Percentiles rank a stretch among this genome's conserved stretches.
Conservation (phyloP, 2,888 invertebrate genomes). For the Drosophila eohydei region DNA sequence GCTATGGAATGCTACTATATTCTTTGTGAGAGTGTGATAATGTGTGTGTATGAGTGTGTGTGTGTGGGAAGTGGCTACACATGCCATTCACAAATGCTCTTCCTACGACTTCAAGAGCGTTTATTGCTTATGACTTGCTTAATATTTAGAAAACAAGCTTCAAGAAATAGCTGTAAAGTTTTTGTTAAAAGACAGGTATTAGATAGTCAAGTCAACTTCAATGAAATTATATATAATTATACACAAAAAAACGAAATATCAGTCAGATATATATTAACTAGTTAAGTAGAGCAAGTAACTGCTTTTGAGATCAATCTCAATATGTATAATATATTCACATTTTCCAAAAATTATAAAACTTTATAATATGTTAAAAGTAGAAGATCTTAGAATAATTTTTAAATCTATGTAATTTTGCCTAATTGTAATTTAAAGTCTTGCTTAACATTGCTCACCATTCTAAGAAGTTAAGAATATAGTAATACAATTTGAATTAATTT, state of each 20-base stretch:
- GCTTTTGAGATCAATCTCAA: no score
- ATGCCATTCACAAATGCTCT: conserved; percentile 39
- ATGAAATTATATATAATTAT: conserved; percentile 7
- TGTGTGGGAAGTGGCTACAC: conserved; percentile 41
- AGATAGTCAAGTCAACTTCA: neutral
- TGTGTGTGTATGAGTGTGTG: neutral
- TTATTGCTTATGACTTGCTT: conserved; percentile 37
- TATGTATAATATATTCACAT: no score
- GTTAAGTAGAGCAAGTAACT: neutral
- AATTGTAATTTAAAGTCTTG: neutral
- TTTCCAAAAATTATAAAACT: no score
- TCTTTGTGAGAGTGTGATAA: conserved; percentile 1
- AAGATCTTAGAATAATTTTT: no score
- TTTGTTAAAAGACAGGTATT: neutral
- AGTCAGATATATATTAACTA: neutral
- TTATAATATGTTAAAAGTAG: no score
- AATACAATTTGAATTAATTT: neutral
- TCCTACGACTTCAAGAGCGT: conserved; percentile 41
- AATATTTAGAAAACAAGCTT: conserved; percentile 10
- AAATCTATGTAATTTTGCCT: no score
- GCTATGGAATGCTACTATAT: conserved; percentile 38
- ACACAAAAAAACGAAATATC: neutral
- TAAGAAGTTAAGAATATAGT: neutral
- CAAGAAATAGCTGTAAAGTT: conserved; percentile 2
- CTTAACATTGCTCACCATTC: neutral